phyloP scores from a whole-genome alignment of 2,113 vertebrate species.

The Cygnus buccinator region DNA sequence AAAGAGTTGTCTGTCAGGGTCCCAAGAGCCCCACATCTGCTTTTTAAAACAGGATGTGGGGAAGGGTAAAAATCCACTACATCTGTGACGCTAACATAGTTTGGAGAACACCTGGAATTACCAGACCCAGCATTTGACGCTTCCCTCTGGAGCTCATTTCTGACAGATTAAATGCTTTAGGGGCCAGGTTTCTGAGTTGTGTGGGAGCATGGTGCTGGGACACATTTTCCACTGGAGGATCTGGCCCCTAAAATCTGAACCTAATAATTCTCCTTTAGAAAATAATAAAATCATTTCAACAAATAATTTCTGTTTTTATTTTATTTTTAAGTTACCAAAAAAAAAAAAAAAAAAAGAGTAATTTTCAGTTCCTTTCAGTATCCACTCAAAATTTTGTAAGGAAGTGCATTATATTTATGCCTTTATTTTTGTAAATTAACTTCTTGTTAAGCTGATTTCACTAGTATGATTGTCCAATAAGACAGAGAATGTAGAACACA shows the following conservation, averaged over 20 bases:
- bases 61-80: slow-evolving; percentile 28
- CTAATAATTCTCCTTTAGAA: background rate
- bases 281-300: background rate
- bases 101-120: slow-evolving; percentile 53
- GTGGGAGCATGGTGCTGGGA: background rate
- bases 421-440: background rate
- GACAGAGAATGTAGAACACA: background rate
- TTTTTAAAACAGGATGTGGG: slow-evolving; percentile 53
- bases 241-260: background rate
- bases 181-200: rapidly evolving
- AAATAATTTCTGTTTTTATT: background rate
- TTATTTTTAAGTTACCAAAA: too few species aligned
- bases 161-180: background rate
- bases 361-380: background rate
- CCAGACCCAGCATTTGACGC: background rate
- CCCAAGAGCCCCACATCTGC: slow-evolving; percentile 38
- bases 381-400: background rate
- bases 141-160: background rate
- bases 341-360: background rate
- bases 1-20: slow-evolving; percentile 55
- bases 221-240: background rate
- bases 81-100: background rate
- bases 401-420: background rate
- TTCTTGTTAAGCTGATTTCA: background rate
- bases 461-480: background rate